Conservation (phyloP, 2,888 invertebrate species). For the Hypomecis atomaria region DNA sequence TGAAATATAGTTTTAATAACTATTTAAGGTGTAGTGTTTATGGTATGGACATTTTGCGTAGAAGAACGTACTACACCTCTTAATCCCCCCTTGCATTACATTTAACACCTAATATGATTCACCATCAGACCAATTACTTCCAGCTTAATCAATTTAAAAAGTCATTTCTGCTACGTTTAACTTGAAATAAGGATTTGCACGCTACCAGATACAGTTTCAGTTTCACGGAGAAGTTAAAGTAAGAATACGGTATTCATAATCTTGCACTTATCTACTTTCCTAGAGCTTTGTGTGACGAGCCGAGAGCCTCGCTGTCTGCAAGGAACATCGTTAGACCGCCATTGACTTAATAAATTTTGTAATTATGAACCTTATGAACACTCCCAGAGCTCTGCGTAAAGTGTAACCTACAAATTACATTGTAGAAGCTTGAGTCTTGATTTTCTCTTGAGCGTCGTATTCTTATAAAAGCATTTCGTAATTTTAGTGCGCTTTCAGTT, state of each 20-base stretch:
- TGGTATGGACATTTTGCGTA: no score
- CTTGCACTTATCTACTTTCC: conserved; percentile 13
- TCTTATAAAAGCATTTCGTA: conserved; percentile 10
- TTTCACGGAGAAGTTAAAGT: conserved; percentile 7
- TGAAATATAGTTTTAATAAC: no score
- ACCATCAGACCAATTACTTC: no score
- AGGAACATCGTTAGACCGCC: conserved; percentile 32
- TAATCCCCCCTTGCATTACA: no score
- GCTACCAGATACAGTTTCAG: not conserved
- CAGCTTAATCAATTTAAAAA: no score
- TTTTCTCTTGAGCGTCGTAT: conserved; percentile 20
- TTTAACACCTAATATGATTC: no score
- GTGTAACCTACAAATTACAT: conserved; percentile 29
- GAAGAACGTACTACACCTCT: no score
- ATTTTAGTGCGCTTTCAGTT: no score
- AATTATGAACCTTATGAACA: conserved; percentile 32
- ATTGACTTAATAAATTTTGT: conserved; percentile 35
- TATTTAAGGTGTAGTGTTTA: no score
- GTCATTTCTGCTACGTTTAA: not conserved
- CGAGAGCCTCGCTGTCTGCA: conserved; percentile 12
- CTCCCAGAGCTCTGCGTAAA: conserved; percentile 18
- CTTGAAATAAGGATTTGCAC: not conserved
- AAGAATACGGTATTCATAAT: conserved; percentile 13
- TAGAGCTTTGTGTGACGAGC: conserved; percentile 18
- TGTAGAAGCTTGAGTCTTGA: conserved; percentile 25